Percentiles rank a stretch among this genome's conserved stretches.
phyloP scores from a whole-genome alignment of 2,888 invertebrate genomes.

The Bombylius discolor region DNA sequence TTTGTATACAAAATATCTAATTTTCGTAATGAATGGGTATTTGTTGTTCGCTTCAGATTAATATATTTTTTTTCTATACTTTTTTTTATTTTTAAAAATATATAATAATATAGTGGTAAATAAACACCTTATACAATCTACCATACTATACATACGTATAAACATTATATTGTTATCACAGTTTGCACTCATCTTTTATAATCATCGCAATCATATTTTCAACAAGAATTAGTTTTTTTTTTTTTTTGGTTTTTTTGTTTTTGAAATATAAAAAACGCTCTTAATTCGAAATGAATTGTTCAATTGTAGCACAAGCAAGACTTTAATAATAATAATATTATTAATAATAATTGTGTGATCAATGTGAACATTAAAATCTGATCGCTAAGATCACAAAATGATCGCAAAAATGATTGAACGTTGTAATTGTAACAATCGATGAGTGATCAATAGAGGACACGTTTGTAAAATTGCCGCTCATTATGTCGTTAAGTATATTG shows the following conservation, averaged over 20 bases:
- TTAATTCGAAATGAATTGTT: constrained; percentile 19
- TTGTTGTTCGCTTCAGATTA: too few species aligned
- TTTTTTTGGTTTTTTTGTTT: neutral
- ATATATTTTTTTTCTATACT: too few species aligned
- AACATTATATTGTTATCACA: too few species aligned
- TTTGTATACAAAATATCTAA: too few species aligned
- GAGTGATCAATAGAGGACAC: constrained; percentile 3
- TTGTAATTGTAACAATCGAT: constrained; percentile 7
- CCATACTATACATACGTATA: too few species aligned
- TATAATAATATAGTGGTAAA: too few species aligned
- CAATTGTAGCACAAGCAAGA: constrained; percentile 22
- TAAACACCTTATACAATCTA: too few species aligned
- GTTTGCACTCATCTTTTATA: neutral
- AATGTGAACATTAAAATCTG: constrained; percentile 12
- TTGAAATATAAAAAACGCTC: neutral
- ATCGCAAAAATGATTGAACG: neutral
- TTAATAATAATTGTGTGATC: constrained; percentile 1
- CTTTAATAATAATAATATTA: constrained; percentile 19
- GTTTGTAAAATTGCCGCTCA: constrained; percentile 13
- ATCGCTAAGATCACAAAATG: constrained; percentile 3
- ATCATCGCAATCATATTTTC: neutral
- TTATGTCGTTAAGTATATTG: constrained; percentile 13
- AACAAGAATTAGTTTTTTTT: neutral
- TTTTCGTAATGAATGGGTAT: too few species aligned
- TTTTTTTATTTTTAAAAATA: too few species aligned